Evolutionary conservation across 1,140 invertebrate genomes (phyloP).

Genomic region (Helicoverpa zea): DNA sequence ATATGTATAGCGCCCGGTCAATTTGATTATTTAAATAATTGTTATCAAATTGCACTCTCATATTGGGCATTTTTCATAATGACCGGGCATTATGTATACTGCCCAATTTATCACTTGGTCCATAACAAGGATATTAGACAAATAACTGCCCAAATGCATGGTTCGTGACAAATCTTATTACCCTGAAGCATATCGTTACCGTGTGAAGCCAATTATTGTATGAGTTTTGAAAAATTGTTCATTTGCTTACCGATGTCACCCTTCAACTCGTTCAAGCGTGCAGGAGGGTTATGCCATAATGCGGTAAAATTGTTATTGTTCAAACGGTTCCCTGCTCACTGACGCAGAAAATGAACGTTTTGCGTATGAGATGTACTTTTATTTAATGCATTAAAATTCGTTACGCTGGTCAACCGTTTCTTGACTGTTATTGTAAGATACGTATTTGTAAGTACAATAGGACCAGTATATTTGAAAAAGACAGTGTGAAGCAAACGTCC

Average conservation of each 20-base stretch:
- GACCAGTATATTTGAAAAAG: background rate
- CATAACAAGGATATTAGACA: too few species aligned
- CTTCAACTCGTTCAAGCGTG: constrained; percentile 59
- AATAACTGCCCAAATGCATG: background rate
- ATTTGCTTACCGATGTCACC: constrained; percentile 62
- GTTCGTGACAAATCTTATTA: constrained; percentile 4
- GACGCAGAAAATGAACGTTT: constrained; percentile 69
- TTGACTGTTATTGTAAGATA: constrained; percentile 7
- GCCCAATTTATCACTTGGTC: too few species aligned
- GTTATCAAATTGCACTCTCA: too few species aligned
- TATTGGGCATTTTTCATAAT: too few species aligned
- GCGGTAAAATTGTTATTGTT: constrained; percentile 71
- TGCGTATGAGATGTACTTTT: constrained; percentile 55
- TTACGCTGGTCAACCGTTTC: constrained; percentile 26
- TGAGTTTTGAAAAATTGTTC: constrained; percentile 62
- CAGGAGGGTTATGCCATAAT: constrained; percentile 68
- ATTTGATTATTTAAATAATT: too few species aligned
- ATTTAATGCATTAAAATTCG: constrained; percentile 43
- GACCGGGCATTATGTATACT: too few species aligned
- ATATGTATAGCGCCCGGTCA: too few species aligned
- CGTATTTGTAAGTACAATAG: background rate
- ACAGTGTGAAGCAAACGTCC: background rate
- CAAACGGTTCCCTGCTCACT: constrained; percentile 64
- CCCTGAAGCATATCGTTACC: constrained; percentile 14
- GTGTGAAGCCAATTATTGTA: constrained; percentile 60